These are phyloP conservation scores for Ennomos quercinarius DNA, from an alignment of 2,888 invertebrate genomes.

Conservation along the genomic window DNA sequence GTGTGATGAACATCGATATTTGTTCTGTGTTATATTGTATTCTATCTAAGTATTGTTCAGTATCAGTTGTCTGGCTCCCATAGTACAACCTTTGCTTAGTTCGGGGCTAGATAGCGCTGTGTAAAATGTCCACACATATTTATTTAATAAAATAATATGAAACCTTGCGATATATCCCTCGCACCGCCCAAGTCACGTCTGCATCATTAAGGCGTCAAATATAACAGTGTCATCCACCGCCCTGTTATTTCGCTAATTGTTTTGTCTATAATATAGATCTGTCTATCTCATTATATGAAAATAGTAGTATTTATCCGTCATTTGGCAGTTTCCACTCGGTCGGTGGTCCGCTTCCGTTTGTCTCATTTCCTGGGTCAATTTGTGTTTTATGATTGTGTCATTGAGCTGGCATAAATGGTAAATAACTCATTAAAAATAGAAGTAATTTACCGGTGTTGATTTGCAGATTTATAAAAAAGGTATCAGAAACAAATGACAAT, in stretches of 20 bases:
- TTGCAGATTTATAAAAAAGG: too few relatives aligned
- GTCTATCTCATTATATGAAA: background rate
- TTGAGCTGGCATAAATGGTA: constrained; percentile 1
- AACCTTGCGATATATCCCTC: background rate
- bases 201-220: constrained; percentile 49
- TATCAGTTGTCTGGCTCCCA: too few relatives aligned
- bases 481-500: too few relatives aligned
- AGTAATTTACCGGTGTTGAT: background rate
- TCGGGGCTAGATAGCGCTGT: too few relatives aligned
- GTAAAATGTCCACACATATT: too few relatives aligned
- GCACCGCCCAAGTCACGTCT: constrained; percentile 21
- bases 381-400: constrained; percentile 15
- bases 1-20: too few relatives aligned
- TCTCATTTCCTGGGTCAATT: constrained; percentile 34
- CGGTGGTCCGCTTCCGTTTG: constrained; percentile 53
- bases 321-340: constrained; percentile 39
- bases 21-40: too few relatives aligned
- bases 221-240: constrained; percentile 65
- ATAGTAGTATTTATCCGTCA: constrained; percentile 51
- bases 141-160: too few relatives aligned
- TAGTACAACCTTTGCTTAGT: too few relatives aligned
- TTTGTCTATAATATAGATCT: constrained; percentile 30
- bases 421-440: background rate
- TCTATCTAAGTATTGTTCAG: too few relatives aligned
- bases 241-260: constrained; percentile 75